Conservation (phyloP, 2,797 vertebrate species). For the Merluccius polli region DNA sequence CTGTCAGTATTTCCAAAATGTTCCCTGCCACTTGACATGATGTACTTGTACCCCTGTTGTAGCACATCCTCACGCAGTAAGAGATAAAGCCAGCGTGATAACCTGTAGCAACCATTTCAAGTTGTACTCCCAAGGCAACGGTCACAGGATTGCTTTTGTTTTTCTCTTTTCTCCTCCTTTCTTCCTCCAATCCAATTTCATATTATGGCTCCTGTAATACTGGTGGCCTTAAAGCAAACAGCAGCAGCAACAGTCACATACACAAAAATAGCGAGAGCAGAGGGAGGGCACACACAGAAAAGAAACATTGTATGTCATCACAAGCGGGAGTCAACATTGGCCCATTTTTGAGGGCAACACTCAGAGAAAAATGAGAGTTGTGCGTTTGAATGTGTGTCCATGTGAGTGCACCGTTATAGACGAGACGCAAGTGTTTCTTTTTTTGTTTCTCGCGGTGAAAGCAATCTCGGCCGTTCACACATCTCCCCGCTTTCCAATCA, state of each 20-base stretch:
- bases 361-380: constrained; percentile 49
- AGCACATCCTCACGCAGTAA: too few species aligned
- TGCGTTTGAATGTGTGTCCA: constrained; percentile 22
- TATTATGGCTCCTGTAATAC: constrained; percentile 51
- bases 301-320: too few species aligned
- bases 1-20: too few species aligned
- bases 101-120: too few species aligned
- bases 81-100: too few species aligned
- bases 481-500: constrained; percentile 5
- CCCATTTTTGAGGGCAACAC: constrained; percentile 41
- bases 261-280: constrained; percentile 30
- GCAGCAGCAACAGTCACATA: constrained; percentile 39
- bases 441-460: background rate
- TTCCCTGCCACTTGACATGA: too few species aligned
- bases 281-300: too few species aligned
- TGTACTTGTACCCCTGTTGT: too few species aligned
- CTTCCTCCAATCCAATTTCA: constrained; percentile 44
- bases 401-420: background rate
- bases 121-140: too few species aligned
- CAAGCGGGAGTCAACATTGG: constrained; percentile 39
- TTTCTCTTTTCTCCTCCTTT: background rate
- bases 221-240: constrained; percentile 18
- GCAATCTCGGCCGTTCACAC: constrained; percentile 12
- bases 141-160: too few species aligned
- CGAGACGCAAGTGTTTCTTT: background rate